phyloP scores from a whole-genome alignment of 2,888 invertebrate genomes.

The Strigamia transsilvanica region DNA sequence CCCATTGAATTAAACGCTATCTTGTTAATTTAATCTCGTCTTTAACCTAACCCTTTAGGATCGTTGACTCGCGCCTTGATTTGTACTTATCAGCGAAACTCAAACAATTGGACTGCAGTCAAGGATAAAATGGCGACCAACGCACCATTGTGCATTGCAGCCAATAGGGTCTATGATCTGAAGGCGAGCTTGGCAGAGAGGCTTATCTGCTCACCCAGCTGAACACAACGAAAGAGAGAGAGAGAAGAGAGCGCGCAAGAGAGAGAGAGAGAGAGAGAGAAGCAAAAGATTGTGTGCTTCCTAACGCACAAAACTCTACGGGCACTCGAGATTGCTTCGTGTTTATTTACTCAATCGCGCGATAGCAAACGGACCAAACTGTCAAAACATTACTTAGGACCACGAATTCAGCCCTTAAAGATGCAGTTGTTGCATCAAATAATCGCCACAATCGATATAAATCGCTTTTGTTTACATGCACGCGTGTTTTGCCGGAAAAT shows the following conservation, averaged over 20 bases:
- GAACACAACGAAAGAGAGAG: neutral
- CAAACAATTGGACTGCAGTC: constrained; percentile 29
- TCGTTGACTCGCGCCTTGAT: neutral
- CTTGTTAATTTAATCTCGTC: neutral
- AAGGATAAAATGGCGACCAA: constrained; percentile 35
- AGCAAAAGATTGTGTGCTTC: neutral
- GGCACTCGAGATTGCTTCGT: constrained; percentile 30
- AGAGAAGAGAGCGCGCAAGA: neutral
- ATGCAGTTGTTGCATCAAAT: too few species aligned
- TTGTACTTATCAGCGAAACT: constrained; percentile 31
- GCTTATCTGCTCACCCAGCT: constrained; percentile 34
- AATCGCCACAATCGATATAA: too few species aligned
- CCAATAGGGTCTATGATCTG: neutral
- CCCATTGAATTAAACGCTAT: too few species aligned
- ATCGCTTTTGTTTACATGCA: too few species aligned
- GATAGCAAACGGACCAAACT: constrained; percentile 20
- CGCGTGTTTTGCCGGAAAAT: too few species aligned
- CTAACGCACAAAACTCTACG: neutral
- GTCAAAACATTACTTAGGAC: constrained; percentile 25
- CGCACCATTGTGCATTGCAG: constrained; percentile 18
- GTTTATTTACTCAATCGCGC: constrained; percentile 1
- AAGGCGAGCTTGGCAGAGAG: neutral
- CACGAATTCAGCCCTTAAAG: neutral
- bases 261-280: neutral
- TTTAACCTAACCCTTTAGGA: constrained; percentile 26